Percentiles rank a stretch among this genome's conserved stretches.
phyloP scores from a whole-genome alignment of 2,113 vertebrate species.

The Neogale vison region DNA sequence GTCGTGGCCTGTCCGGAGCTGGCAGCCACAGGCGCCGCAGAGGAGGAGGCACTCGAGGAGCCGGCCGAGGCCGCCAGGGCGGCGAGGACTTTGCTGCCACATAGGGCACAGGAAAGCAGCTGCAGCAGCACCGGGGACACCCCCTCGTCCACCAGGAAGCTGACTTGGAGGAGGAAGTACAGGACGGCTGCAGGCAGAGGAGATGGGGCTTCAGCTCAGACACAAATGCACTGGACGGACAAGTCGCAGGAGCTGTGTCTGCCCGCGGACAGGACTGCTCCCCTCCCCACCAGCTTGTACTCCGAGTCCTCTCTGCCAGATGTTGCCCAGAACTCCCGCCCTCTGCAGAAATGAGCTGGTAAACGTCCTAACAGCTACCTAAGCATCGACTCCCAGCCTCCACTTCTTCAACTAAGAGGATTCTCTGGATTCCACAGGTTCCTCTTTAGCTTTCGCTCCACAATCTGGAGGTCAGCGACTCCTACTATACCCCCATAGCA shows the following conservation, averaged over 20 bases:
- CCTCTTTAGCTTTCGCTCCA: background rate
- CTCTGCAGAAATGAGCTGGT: background rate
- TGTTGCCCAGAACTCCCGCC: background rate
- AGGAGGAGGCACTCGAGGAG: slow-evolving; percentile 85
- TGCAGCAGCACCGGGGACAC: slow-evolving; percentile 97
- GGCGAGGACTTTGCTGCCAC: slow-evolving; percentile 97
- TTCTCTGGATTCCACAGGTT: background rate
- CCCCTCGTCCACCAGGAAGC: slow-evolving; percentile 97
- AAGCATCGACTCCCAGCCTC: background rate
- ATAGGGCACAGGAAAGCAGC: slow-evolving; percentile 96
- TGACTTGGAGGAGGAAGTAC: slow-evolving; percentile 98
- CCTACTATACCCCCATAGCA: background rate
- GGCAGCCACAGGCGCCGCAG: slow-evolving; percentile 77
- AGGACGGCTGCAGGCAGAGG: slow-evolving; percentile 90
- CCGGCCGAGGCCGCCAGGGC: slow-evolving; percentile 72
- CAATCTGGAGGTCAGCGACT: background rate
- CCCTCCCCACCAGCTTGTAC: background rate
- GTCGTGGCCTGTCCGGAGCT: slow-evolving; percentile 87
- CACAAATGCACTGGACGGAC: rapidly evolving
- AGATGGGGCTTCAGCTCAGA: background rate
- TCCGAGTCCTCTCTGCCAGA: background rate
- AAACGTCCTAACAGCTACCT: rapidly evolving
- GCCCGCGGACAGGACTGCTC: background rate
- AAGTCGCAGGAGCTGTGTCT: background rate
- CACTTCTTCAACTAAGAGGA: background rate